A percentile compares a stretch with the other conserved stretches of the same genome.
Evolutionary conservation across 2,888 invertebrate genomes (phyloP).

Genomic region (Athalia cordata): DNA sequence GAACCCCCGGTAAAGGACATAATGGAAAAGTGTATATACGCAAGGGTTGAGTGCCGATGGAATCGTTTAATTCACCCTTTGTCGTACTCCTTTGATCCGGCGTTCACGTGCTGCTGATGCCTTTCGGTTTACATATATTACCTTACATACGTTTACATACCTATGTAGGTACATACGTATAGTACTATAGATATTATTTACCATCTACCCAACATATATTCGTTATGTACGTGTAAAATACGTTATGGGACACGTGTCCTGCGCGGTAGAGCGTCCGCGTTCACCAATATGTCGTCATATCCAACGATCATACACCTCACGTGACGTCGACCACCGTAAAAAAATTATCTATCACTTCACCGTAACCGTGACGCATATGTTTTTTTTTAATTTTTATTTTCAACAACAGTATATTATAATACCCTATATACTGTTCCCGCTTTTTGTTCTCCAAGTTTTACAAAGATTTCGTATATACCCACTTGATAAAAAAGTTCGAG

Average conservation of each 20-base stretch:
- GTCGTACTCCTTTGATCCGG: constrained; percentile 48
- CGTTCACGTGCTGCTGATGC: constrained; percentile 11
- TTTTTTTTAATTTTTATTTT: background rate
- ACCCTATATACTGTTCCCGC: too few relatives aligned
- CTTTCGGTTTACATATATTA: background rate
- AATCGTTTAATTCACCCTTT: constrained; percentile 62
- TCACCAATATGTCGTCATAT: background rate
- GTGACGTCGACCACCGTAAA: background rate
- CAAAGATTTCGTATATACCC: too few relatives aligned
- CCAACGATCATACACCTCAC: too few relatives aligned
- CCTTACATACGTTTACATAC: too few relatives aligned
- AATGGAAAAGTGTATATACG: constrained; percentile 35
- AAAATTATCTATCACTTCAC: background rate
- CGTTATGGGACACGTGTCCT: background rate
- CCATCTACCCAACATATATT: too few relatives aligned
- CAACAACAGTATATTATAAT: background rate
- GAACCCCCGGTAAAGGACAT: constrained; percentile 11
- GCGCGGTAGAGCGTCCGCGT: too few relatives aligned
- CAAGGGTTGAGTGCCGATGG: constrained; percentile 56
- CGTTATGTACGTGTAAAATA: background rate
- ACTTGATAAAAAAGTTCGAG: constrained; percentile 5
- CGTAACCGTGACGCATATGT: constrained; percentile 2
- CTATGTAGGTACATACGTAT: too few relatives aligned
- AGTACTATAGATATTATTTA: too few relatives aligned
- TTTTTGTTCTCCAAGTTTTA: constrained; percentile 12